Evolutionary conservation across 2,888 invertebrate species (phyloP).

Genomic region (Neocrepidodera transversa): DNA sequence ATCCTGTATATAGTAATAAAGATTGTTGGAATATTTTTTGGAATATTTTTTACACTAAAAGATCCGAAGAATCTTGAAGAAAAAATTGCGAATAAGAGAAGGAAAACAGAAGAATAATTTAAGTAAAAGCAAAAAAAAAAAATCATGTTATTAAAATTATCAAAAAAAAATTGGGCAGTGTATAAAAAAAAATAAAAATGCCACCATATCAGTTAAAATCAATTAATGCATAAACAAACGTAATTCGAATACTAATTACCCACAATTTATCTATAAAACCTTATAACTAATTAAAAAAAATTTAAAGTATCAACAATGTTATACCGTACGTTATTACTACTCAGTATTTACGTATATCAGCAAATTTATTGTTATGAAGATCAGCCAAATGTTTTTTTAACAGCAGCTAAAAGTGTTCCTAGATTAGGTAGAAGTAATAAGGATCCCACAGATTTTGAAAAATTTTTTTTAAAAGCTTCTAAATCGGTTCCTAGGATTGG

Average conservation of each 20-base stretch:
- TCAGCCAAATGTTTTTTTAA: slow-evolving; percentile 48
- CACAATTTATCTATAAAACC: not conserved
- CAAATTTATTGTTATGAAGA: slow-evolving; percentile 26
- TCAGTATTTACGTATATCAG: slow-evolving; percentile 12
- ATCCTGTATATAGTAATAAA: too few species aligned
- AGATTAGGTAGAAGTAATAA: slow-evolving; percentile 52
- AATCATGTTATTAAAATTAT: too few species aligned
- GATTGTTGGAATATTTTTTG: too few species aligned
- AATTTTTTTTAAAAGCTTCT: slow-evolving; percentile 62
- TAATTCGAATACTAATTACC: not conserved
- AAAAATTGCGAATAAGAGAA: too few species aligned
- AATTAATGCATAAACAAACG: not conserved
- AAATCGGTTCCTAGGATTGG: slow-evolving; percentile 63
- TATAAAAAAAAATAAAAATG: not conserved
- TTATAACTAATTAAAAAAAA: too few species aligned
- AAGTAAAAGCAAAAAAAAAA: too few species aligned
- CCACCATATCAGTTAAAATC: not conserved
- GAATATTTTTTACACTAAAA: too few species aligned
- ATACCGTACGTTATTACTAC: slow-evolving; percentile 12
- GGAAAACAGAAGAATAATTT: too few species aligned
- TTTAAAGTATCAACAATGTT: slow-evolving; percentile 17
- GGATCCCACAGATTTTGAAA: slow-evolving; percentile 58
- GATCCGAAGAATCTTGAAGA: too few species aligned
- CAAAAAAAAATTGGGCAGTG: not conserved
- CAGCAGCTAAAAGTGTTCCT: slow-evolving; percentile 57